Evolutionary conservation across 2,113 vertebrate species (phyloP), one percentile per base, ranked within the genome.

Genomic region (Dicerorhinus sumatrensis): DNA sequence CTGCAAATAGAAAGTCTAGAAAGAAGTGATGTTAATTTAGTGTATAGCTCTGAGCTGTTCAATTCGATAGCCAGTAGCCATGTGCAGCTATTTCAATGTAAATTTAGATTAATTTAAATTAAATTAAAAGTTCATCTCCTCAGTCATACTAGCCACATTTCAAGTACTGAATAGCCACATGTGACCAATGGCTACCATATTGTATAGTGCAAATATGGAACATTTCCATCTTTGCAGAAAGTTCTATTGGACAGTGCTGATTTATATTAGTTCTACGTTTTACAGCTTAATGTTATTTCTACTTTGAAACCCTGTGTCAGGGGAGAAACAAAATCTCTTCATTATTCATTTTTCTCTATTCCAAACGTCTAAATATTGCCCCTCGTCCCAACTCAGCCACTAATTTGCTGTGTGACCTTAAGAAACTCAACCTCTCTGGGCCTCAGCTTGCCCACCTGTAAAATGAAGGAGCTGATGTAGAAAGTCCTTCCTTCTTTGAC

Each of bases 251-350:
- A 46, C 29, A 5, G 80, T 67, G 39, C 39, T 62, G 48, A 58
- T 62, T 58, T 67, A n/a, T 27, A 36, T 7, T 54, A 46, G 7
- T 65, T 51, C 65, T 76, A 2, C 36, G 4, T 72, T 72, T 87
- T 80, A 86, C 10, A 69, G 42, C 25, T 86, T 27, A 58, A n/a
- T 20, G 8, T 54, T 76, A 2, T 27, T 91, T 91, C 31, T 94
- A 12, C 79, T 92, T 86, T 73, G 56, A 96, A 96, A 96, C 25
- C 42, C 4, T 58, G 5, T 48, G 12, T 9, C 21, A 29, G 25
- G 9, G 9, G 18, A 86, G 72, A 91, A 81, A 62, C 6, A 95
- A 81, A 54, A 91, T 85, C 36, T 89, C 91, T 60, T 96, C 70
- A 62, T 63, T 11, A 33, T 63, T 58, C 14, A 54, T 54, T 54